phyloP scores from a whole-genome alignment of 2,888 invertebrate genomes.

The Alloplasta piceator region DNA sequence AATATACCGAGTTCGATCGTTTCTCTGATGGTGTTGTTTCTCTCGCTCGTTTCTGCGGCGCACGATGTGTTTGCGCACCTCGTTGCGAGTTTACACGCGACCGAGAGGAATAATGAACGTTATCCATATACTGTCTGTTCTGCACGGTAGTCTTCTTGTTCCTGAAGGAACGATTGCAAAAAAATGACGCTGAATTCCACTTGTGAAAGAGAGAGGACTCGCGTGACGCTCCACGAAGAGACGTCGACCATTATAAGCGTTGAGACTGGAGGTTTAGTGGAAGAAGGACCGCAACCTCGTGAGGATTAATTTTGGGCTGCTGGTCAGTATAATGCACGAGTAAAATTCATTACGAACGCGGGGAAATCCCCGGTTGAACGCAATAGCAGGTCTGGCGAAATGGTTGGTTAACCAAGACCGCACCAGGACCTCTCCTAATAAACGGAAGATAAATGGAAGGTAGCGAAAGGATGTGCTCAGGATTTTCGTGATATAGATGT shows the following conservation, averaged over 20 bases:
- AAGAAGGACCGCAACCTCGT: constrained; percentile 23
- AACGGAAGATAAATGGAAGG: constrained; percentile 59
- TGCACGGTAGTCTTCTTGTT: background rate
- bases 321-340: constrained; percentile 36
- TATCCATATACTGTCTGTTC: background rate
- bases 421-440: constrained; percentile 46
- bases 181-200: no score
- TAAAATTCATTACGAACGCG: constrained; percentile 58
- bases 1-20: constrained; percentile 37
- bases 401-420: constrained; percentile 52
- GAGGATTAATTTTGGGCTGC: constrained; percentile 43
- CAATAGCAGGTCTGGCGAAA: constrained; percentile 25
- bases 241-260: no score
- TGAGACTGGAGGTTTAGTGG: no score
- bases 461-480: constrained; percentile 10
- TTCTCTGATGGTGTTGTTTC: background rate
- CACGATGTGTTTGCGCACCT: constrained; percentile 3
- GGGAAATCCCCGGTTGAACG: background rate
- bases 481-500: constrained; percentile 22
- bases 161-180: no score
- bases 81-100: constrained; percentile 3
- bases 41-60: background rate
- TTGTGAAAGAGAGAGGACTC: no score
- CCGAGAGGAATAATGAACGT: constrained; percentile 32
- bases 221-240: no score